phyloP scores from a whole-genome alignment of 2,797 vertebrate genomes.

The Gallirallus australis region DNA sequence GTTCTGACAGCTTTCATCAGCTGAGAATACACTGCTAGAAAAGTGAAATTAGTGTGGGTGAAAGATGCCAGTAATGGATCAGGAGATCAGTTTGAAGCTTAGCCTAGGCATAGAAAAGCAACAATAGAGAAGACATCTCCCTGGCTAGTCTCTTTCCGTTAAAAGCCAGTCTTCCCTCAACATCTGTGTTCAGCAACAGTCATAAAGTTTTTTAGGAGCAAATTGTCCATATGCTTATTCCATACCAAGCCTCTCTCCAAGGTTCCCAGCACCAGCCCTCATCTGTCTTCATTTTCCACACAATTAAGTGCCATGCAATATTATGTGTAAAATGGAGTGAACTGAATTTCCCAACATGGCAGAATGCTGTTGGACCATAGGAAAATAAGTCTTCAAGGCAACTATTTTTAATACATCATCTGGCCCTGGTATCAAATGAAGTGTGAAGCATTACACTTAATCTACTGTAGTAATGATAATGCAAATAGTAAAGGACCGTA shows the following conservation, averaged over 20 bases:
- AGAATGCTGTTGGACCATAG: background rate
- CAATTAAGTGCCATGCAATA: background rate
- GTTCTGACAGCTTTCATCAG: slow-evolving; percentile 48
- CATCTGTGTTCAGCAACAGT: background rate
- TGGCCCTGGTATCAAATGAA: background rate
- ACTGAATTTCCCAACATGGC: background rate
- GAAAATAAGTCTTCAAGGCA: background rate
- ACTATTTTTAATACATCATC: background rate
- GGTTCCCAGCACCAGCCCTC: background rate
- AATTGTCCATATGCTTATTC: background rate
- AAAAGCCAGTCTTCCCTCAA: background rate
- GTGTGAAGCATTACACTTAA: background rate
- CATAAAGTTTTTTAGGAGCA: background rate
- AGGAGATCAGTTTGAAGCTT: background rate
- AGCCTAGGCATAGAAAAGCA: background rate
- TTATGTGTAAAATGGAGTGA: background rate
- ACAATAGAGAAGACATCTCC: background rate
- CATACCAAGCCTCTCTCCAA: background rate
- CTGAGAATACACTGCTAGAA: slow-evolving; percentile 28
- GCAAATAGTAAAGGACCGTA: background rate
- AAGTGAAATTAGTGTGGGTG: slow-evolving; percentile 25
- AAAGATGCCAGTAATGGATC: slow-evolving; percentile 13
- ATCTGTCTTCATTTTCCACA: background rate
- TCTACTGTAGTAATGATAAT: background rate
- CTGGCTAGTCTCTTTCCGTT: background rate